Evolutionary conservation across 2,888 invertebrate species (phyloP).

Genomic region (Allygus modestus): DNA sequence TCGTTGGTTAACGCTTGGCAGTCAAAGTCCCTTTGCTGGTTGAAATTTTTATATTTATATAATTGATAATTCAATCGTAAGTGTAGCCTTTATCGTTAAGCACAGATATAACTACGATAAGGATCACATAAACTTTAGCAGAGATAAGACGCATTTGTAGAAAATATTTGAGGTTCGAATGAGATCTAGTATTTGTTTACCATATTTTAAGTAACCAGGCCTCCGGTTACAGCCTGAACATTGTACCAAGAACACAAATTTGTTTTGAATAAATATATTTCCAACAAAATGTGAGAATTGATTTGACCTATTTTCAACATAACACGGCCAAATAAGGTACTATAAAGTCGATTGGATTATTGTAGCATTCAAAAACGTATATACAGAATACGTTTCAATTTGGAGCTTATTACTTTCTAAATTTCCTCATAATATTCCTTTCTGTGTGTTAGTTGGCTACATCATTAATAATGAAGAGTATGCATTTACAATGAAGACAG

Average conservation of each 20-base stretch:
- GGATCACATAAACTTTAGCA: constrained; percentile 48
- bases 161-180: constrained; percentile 45
- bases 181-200: constrained; percentile 43
- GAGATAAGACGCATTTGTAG: constrained; percentile 58
- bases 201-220: constrained; percentile 16
- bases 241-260: constrained; percentile 53
- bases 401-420: too few relatives aligned
- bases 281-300: constrained; percentile 3
- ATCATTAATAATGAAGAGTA: not conserved
- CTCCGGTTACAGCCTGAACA: constrained; percentile 46
- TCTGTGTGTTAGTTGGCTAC: not conserved
- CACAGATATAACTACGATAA: constrained; percentile 55
- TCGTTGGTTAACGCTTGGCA: constrained; percentile 44
- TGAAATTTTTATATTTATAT: constrained; percentile 62
- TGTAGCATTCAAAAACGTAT: too few relatives aligned
- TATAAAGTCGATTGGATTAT: too few relatives aligned
- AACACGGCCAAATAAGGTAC: too few relatives aligned
- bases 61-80: constrained; percentile 53
- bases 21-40: constrained; percentile 50
- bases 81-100: constrained; percentile 47
- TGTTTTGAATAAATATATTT: constrained; percentile 59
- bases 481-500: constrained; percentile 5
- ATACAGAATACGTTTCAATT: too few relatives aligned
- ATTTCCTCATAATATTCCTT: too few relatives aligned
- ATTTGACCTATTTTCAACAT: too few relatives aligned